Percentiles rank a stretch among this genome's conserved stretches.
phyloP scores from a whole-genome alignment of 1,140 invertebrate species.

The Linepithema humile region DNA sequence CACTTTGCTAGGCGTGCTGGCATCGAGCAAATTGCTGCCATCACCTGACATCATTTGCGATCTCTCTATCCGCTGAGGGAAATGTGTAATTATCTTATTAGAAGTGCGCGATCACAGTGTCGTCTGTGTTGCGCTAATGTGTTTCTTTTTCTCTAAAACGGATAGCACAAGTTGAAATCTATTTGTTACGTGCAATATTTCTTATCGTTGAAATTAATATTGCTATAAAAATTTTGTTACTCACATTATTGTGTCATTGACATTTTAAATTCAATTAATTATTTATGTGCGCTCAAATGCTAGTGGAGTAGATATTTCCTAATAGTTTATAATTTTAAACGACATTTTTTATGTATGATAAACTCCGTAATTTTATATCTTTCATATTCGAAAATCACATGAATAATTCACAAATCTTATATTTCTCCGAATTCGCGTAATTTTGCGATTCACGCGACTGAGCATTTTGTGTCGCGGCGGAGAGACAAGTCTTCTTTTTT shows the following conservation, averaged over 20 bases:
- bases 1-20: constrained; percentile 68
- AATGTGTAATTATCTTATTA: constrained; percentile 76
- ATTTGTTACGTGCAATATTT: neutral
- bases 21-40: constrained; percentile 66
- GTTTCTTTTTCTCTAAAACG: neutral
- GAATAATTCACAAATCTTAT: neutral
- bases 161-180: neutral
- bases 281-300: neutral
- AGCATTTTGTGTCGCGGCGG: neutral
- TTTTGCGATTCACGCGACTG: neutral
- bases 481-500: constrained; percentile 6
- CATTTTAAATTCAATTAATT: neutral
- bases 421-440: constrained; percentile 4
- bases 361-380: neutral
- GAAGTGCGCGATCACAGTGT: constrained; percentile 37
- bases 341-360: neutral
- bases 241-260: neutral
- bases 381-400: too few species aligned
- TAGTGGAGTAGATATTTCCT: neutral
- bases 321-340: neutral
- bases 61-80: constrained; percentile 56
- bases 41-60: constrained; percentile 57
- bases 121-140: constrained; percentile 18
- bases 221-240: neutral
- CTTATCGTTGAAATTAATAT: neutral